A percentile compares a stretch with the other conserved stretches of the same genome.
phyloP scores from a whole-genome alignment of 2,888 invertebrate genomes.

The Rapana venosa region DNA sequence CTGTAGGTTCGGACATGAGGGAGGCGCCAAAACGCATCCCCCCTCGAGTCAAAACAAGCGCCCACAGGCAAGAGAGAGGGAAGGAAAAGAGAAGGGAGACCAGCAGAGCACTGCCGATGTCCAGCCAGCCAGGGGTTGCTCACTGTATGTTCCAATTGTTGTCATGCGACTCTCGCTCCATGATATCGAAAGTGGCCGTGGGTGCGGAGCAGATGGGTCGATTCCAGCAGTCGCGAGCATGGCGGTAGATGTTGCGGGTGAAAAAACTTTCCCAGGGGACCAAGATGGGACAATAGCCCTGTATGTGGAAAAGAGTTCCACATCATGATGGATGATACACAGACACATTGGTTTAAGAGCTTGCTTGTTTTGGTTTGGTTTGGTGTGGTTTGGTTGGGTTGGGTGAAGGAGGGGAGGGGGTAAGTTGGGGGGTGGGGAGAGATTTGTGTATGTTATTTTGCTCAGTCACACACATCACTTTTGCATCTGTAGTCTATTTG shows the following conservation, averaged over 20 bases:
- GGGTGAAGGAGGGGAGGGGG: no score
- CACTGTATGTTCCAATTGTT: constrained; percentile 96
- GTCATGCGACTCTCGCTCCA: constrained; percentile 91
- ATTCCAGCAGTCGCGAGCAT: constrained; percentile 97
- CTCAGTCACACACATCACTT: no score
- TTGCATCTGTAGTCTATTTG: no score
- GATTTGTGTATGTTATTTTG: no score
- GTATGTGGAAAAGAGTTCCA: constrained; percentile 25
- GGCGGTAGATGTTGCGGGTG: constrained; percentile 93
- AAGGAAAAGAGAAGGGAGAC: neutral
- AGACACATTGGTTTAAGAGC: no score
- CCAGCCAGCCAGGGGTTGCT: constrained; percentile 42
- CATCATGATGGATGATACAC: no score
- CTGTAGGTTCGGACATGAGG: neutral
- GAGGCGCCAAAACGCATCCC: neutral
- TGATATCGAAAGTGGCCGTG: constrained; percentile 90
- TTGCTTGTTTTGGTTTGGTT: no score
- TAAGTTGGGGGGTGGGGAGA: no score
- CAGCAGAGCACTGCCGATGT: neutral
- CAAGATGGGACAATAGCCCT: constrained; percentile 80
- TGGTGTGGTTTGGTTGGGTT: no score
- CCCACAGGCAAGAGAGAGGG: neutral
- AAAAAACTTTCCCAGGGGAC: constrained; percentile 83
- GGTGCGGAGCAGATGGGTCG: constrained; percentile 96
- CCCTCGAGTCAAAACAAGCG: neutral